Base-by-base conservation (phyloP, 2,113 vertebrate species). In the Pardalotus punctatus region DNA sequence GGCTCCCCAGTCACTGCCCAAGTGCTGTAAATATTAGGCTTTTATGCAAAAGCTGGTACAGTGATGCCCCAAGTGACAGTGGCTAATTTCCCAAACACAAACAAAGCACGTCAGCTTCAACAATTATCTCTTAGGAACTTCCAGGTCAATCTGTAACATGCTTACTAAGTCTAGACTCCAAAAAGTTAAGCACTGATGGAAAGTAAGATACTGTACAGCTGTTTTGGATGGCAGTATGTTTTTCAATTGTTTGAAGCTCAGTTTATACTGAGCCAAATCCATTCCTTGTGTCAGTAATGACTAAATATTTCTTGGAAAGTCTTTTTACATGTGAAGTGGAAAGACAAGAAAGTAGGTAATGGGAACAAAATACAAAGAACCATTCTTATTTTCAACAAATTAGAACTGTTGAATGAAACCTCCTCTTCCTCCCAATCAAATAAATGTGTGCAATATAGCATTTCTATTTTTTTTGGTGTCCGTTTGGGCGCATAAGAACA, bases 381-480 rank as follows among this genome's bases (percentile, higher is more conserved):
- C 11, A 31, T 25, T 81, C 36, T 31, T 60, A 24, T 54, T 74
- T 84, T 76, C 31, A 87, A 82, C 12, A 69, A 82, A 43, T 43
- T 62, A 9, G n/a, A 91, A 56, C 21, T 45, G 19, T 14, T 72
- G 53, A 97, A 53, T n/a, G 10, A 77, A 71, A 51, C 12, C 21
- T n/a, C 15, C 27, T 19, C 23, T 33, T 25, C 35, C 8, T 17
- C 33, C 2, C 13, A 31, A 1, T 23, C 38, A 89, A 54, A 23
- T 8, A 50, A 81, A 33, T 42, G 54, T 14, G 14, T 11, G 61
- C 0, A 0, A 69, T 56, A 38, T 0, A 77, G 38, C 27, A 23
- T 11, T 56, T 13, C 6, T 20, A 31, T 48, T 78, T 89, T 81
- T 16, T 67, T 43, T 66, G 7, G 10, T 76, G 43, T 42, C n/a